Percentiles rank a stretch among this genome's conserved stretches.
Conservation (phyloP, 1,140 invertebrate species). For the Pogonus chalceus region DNA sequence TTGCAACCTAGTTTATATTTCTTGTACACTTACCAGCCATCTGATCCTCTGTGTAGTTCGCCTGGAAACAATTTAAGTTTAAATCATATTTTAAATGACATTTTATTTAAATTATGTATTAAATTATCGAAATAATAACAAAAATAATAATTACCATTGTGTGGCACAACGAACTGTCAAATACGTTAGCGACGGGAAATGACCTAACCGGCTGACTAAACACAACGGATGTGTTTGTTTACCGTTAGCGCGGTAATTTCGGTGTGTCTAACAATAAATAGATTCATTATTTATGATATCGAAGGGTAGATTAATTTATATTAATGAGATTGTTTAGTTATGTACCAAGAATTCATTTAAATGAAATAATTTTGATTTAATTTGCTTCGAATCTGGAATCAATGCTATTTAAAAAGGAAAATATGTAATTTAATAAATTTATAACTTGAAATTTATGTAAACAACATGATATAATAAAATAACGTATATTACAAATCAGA, state of each 20-base stretch:
- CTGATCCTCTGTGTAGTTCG: conserved; percentile 80
- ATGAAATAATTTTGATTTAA: no score
- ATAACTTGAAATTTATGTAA: no score
- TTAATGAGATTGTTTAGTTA: no score
- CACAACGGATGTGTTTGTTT: not conserved
- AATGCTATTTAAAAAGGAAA: no score
- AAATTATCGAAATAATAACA: not conserved
- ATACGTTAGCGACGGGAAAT: not conserved
- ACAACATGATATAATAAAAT: no score
- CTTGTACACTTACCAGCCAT: conserved; percentile 66
- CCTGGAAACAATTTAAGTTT: conserved; percentile 47
- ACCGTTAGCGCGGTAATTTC: not conserved
- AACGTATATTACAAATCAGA: no score
- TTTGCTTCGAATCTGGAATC: no score
- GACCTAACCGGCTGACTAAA: not conserved
- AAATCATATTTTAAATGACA: not conserved
- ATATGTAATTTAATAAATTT: no score
- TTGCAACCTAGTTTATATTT: conserved; percentile 32
- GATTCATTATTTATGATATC: no score
- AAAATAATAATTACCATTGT: not conserved
- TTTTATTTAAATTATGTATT: conserved; percentile 8
- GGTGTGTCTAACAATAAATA: no score
- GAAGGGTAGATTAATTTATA: no score
- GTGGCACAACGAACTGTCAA: conserved; percentile 1
- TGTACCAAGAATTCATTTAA: no score